Conservation (phyloP, 2,888 invertebrate species). For the Spisula solida region DNA sequence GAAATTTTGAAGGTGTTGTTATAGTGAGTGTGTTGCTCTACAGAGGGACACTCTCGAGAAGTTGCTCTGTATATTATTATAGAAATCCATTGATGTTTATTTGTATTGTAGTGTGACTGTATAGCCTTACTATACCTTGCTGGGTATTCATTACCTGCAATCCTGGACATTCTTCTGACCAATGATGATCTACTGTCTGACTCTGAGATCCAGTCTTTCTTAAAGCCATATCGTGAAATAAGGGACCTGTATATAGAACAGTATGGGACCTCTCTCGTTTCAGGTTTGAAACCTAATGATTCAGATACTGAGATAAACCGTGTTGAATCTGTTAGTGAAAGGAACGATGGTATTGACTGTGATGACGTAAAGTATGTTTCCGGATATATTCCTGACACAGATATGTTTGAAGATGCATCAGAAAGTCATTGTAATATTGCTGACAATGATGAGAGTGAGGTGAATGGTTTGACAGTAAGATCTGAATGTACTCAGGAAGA, state of each 20-base stretch:
- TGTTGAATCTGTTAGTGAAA: not conserved
- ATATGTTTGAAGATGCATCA: too few relatives aligned
- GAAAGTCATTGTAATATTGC: too few relatives aligned
- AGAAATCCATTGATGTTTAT: too few relatives aligned
- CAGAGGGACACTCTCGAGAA: too few relatives aligned
- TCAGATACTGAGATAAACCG: not conserved
- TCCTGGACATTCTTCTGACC: conserved; percentile 63
- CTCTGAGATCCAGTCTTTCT: conserved; percentile 46
- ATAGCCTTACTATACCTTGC: conserved; percentile 68
- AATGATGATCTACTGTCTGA: conserved; percentile 46
- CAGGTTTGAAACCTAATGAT: not conserved
- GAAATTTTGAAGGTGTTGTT: too few relatives aligned
- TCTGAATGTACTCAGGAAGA: too few relatives aligned
- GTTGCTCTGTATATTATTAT: too few relatives aligned
- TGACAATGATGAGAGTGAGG: too few relatives aligned
- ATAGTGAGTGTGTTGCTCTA: too few relatives aligned
- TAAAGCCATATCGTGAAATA: conserved; percentile 51
- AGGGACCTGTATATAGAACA: conserved; percentile 44
- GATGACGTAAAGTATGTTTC: too few relatives aligned
- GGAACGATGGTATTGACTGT: not conserved
- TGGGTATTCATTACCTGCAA: conserved; percentile 67
- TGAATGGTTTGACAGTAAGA: too few relatives aligned
- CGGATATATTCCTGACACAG: too few relatives aligned
- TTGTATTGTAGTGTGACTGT: conserved; percentile 66
- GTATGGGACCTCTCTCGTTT: not conserved